phyloP scores from a whole-genome alignment of 2,888 invertebrate species.

The Drosophila putrida region DNA sequence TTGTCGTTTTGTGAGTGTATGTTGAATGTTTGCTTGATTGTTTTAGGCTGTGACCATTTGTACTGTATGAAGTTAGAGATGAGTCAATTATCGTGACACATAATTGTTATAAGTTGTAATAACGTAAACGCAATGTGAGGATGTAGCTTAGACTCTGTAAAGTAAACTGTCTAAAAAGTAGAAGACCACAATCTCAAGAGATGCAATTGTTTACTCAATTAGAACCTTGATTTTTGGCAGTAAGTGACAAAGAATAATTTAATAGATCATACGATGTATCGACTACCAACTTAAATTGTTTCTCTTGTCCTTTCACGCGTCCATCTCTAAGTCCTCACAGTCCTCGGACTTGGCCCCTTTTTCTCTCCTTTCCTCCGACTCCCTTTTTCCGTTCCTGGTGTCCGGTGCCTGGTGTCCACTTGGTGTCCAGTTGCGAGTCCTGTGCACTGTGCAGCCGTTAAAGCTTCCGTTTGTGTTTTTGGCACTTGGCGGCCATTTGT shows the following conservation, averaged over 20 bases:
- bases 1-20: not conserved
- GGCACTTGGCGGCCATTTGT: constrained; percentile 71
- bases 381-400: not conserved
- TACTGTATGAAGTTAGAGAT: not conserved
- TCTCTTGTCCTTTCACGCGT: not conserved
- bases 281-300: too few relatives aligned
- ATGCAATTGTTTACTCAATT: too few relatives aligned
- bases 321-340: constrained; percentile 13
- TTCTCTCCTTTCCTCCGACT: not conserved
- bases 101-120: not conserved
- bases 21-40: constrained; percentile 22
- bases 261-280: too few relatives aligned
- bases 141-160: too few relatives aligned
- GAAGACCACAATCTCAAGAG: too few relatives aligned
- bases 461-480: constrained; percentile 36
- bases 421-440: constrained; percentile 19
- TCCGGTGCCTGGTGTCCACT: constrained; percentile 13
- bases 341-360: too few relatives aligned
- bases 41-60: constrained; percentile 12
- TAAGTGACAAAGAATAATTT: too few relatives aligned
- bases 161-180: too few relatives aligned
- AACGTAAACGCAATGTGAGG: too few relatives aligned
- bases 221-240: too few relatives aligned
- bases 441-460: constrained; percentile 45
- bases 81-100: constrained; percentile 15